Conservation (phyloP, 1,140 invertebrate genomes). For the Triops longicaudatus region DNA sequence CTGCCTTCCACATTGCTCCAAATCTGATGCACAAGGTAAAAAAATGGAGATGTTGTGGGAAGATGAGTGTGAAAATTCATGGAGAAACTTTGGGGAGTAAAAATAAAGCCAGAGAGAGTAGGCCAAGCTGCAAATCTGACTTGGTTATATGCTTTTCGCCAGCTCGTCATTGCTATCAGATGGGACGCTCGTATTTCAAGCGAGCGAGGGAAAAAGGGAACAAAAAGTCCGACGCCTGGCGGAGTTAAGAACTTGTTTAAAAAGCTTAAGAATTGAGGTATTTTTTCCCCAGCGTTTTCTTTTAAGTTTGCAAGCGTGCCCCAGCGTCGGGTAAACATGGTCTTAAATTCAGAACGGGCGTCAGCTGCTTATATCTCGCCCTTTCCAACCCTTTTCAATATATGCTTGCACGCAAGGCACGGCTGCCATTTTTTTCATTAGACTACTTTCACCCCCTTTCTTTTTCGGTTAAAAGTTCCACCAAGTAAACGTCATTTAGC, state of each 20-base stretch:
- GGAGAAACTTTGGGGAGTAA: not conserved
- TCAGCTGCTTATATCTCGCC: not conserved
- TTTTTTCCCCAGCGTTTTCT: not conserved
- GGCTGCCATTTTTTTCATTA: not conserved
- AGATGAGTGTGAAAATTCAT: not conserved
- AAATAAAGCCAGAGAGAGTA: not conserved
- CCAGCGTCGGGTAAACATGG: constrained; percentile 5
- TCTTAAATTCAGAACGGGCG: not conserved
- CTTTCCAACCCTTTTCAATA: not conserved
- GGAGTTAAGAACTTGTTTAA: not conserved
- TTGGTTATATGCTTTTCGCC: not conserved
- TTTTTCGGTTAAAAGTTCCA: not conserved
- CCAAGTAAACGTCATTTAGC: not conserved
- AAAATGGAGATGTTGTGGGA: no score
- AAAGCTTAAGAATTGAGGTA: no score
- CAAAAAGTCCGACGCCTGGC: not conserved
- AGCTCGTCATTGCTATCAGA: constrained; percentile 14
- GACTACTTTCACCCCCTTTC: not conserved
- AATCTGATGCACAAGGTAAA: no score
- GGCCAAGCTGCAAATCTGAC: constrained; percentile 14
- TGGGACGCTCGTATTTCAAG: not conserved
- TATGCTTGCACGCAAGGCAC: not conserved
- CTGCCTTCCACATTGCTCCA: no score
- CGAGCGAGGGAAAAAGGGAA: not conserved
- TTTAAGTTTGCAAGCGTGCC: not conserved